These are phyloP conservation scores for Mirza zaza DNA, from an alignment of 2,113 vertebrate species.

Conservation along the genomic window DNA sequence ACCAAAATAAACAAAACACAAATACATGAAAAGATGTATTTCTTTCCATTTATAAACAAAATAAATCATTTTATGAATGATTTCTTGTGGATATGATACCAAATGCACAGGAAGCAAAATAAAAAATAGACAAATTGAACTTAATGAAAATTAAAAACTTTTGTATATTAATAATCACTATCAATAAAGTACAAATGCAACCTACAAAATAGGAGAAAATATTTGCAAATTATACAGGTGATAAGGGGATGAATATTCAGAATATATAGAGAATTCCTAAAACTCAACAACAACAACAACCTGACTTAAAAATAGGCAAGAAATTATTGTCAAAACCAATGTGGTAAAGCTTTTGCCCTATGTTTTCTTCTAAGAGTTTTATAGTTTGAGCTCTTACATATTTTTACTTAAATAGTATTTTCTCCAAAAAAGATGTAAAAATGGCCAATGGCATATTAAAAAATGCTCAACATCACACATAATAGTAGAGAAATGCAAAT, in stretches of 20 bases:
- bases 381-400: too few relatives aligned
- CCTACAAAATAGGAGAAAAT: background rate
- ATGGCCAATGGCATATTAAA: background rate
- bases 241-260: background rate
- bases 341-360: too few relatives aligned
- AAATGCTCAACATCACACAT: background rate
- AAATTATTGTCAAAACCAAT: too few relatives aligned
- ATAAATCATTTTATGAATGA: background rate
- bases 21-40: background rate
- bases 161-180: background rate
- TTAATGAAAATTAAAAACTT: background rate
- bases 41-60: too few relatives aligned
- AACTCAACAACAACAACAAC: background rate
- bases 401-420: background rate
- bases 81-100: background rate
- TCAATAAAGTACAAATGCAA: background rate
- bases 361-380: too few relatives aligned
- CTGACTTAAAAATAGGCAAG: background rate
- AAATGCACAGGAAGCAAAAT: background rate
- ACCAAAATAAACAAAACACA: background rate
- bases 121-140: background rate
- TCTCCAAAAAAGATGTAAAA: background rate
- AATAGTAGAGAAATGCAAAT: background rate
- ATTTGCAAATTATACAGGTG: background rate
- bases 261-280: background rate